Base-by-base conservation (phyloP, 2,797 vertebrate species). In the Sebastes glaucus region DNA sequence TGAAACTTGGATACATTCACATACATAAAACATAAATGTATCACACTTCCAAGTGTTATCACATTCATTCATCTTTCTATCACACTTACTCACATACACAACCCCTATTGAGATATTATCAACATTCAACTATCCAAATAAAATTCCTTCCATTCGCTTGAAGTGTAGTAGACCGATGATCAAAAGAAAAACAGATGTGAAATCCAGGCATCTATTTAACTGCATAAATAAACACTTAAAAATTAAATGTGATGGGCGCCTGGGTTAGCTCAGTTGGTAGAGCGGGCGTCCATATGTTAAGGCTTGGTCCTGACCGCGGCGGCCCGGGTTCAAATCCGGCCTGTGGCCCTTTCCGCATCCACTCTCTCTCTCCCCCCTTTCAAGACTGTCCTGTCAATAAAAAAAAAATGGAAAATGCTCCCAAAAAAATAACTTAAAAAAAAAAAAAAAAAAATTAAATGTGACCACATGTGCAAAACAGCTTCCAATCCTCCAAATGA, bases 401-500 rank as follows among this genome's bases (percentile, higher is more conserved):
- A n/a, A n/a, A n/a, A n/a, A n/a, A n/a, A n/a, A n/a, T n/a, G n/a
- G n/a, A n/a, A n/a, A n/a, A n/a, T n/a, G n/a, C n/a, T n/a, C n/a
- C n/a, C n/a, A n/a, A n/a, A n/a, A n/a, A n/a, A n/a, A n/a, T n/a
- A n/a, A n/a, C n/a, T n/a, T n/a, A n/a, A n/a, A n/a, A n/a, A n/a
- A n/a, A n/a, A n/a, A n/a, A n/a, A n/a, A n/a, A n/a, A n/a, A 14
- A 56, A 69, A 80, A 64, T 20, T n/a, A 25, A 70, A 70, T 76
- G 57, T 64, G 61, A 56, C 35, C 65, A 65, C 77, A 74, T 53
- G 46, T 57, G 60, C 61, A 42, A 28, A 30, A 67, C 4, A 35
- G 60, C n/a, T 52, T 74, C 62, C 42, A 61, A 74, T 73, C 27
- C 38, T 59, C 35, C 42, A 74, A 83, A 87, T 76, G 66, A 86